Evolutionary conservation across 2,888 invertebrate species (phyloP).

Genomic region (Spicauda simplicius): DNA sequence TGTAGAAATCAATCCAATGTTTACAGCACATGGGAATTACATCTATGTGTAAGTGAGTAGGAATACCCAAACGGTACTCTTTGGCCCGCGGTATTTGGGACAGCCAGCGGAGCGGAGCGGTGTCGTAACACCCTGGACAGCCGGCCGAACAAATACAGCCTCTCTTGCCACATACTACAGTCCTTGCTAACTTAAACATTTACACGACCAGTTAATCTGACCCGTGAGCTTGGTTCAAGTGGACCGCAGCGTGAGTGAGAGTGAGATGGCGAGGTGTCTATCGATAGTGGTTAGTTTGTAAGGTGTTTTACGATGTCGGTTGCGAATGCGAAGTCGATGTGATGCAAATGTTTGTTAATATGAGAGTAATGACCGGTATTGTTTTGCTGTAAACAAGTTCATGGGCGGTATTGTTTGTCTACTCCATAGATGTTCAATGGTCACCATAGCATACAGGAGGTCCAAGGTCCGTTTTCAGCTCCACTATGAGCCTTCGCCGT

Average conservation of each 20-base stretch:
- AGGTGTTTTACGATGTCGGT: slow-evolving; percentile 51
- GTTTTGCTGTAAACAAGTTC: slow-evolving; percentile 39
- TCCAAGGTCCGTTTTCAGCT: too few species aligned
- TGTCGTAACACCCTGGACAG: slow-evolving; percentile 58
- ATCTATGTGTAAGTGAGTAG: slow-evolving; percentile 43
- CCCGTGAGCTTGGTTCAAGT: slow-evolving; percentile 32
- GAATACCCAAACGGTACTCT: slow-evolving; percentile 62
- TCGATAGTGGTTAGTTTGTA: slow-evolving; percentile 46
- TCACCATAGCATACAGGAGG: too few species aligned
- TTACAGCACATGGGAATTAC: too few species aligned
- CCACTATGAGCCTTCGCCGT: too few species aligned
- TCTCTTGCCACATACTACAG: slow-evolving; percentile 48
- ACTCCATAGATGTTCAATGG: too few species aligned
- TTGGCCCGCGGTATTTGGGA: slow-evolving; percentile 67
- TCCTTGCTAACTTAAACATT: slow-evolving; percentile 43
- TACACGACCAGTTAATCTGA: slow-evolving; percentile 41
- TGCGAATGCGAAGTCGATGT: slow-evolving; percentile 53
- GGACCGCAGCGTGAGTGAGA: neutral
- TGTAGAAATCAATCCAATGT: too few species aligned
- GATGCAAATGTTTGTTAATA: slow-evolving; percentile 49
- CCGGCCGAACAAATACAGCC: slow-evolving; percentile 49
- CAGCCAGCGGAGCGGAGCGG: slow-evolving; percentile 60
- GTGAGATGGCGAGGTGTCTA: slow-evolving; percentile 41
- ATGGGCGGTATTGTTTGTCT: slow-evolving; percentile 35
- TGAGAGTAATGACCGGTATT: slow-evolving; percentile 39